Conservation (phyloP, 2,113 vertebrate genomes). For the Aptenodytes forsteri region DNA sequence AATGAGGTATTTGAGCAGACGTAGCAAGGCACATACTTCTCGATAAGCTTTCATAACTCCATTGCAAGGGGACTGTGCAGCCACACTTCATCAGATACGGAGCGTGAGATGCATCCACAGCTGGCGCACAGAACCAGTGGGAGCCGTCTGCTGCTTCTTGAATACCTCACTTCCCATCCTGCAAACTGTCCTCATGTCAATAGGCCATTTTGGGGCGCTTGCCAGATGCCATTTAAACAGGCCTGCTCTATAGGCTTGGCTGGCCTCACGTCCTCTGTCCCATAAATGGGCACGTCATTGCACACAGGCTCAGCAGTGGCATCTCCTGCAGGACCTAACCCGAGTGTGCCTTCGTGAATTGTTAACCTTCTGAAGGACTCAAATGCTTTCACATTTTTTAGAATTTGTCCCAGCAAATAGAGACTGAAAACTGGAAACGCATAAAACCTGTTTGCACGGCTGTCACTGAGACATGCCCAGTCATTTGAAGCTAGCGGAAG, state of each 20-base stretch:
- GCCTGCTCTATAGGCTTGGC: background rate
- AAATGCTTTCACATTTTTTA: background rate
- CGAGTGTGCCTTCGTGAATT: background rate
- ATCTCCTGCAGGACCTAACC: background rate
- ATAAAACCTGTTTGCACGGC: accelerated
- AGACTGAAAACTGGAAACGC: background rate
- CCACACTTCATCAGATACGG: background rate
- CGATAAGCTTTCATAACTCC: background rate
- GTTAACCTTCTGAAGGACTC: background rate
- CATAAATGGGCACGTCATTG: accelerated
- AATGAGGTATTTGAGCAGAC: background rate
- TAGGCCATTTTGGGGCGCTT: background rate
- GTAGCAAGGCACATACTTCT: background rate
- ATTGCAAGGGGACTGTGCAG: background rate
- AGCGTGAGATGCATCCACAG: background rate
- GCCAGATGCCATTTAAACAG: background rate
- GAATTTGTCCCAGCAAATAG: background rate
- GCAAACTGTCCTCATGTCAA: background rate
- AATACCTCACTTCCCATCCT: background rate
- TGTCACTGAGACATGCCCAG: background rate
- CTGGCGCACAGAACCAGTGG: background rate
- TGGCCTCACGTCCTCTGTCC: background rate
- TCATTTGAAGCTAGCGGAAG: background rate
- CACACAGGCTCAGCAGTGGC: background rate
- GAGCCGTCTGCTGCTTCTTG: background rate